These are phyloP conservation scores for Pammene fasciana DNA, from an alignment of 2,888 invertebrate species.

Conservation along the genomic window DNA sequence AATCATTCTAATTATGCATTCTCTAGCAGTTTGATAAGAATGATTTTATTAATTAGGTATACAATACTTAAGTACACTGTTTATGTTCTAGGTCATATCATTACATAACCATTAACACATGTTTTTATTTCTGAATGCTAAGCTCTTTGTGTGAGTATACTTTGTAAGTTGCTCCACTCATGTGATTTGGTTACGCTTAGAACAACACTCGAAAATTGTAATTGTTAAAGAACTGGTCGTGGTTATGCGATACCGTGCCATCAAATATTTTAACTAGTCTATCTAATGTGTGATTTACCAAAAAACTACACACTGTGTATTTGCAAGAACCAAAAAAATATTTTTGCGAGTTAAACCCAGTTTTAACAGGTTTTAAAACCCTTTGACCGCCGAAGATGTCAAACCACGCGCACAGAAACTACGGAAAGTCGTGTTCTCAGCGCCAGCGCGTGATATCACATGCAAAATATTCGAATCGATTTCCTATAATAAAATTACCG, in stretches of 20 bases:
- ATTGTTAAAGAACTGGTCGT: constrained; percentile 21
- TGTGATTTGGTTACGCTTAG: constrained; percentile 34
- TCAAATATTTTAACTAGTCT: background rate
- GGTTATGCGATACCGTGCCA: constrained; percentile 7
- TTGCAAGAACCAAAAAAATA: background rate
- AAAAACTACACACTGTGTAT: no score
- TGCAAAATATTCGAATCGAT: no score
- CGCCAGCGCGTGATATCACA: no score
- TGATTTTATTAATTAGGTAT: background rate
- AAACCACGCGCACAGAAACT: no score
- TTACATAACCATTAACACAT: background rate
- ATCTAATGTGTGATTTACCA: background rate
- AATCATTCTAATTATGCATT: no score
- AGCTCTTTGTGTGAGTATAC: background rate
- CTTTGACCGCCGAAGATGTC: no score
- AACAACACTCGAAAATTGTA: constrained; percentile 24
- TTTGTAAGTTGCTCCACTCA: constrained; percentile 18
- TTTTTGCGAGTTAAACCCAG: background rate
- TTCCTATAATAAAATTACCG: no score
- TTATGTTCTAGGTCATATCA: background rate
- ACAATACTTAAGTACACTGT: no score
- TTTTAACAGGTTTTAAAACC: no score
- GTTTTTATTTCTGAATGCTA: background rate
- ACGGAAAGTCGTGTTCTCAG: no score
- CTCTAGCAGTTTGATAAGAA: no score